Evolutionary conservation across 30 jellyfish, hydroid and myxozoan genomes (phyloP).

Genomic region (Nemopilema nomurai): DNA sequence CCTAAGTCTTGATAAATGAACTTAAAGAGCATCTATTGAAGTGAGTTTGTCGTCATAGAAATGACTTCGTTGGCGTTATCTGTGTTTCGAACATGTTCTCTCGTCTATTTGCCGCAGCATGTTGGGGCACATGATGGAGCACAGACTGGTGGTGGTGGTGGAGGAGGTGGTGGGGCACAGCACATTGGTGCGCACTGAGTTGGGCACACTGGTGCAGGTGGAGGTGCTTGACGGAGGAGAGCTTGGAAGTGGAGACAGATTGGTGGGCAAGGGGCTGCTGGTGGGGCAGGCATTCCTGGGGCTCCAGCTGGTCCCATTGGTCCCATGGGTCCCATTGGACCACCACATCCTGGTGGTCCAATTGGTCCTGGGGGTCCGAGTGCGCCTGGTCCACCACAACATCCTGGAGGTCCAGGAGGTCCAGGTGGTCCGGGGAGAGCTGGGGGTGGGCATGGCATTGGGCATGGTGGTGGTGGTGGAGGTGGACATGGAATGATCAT

Average conservation of each 20-base stretch:
- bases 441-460: slow-evolving; percentile 66
- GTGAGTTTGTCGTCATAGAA: background rate
- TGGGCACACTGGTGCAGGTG: slow-evolving; percentile 85
- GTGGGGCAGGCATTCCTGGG: slow-evolving; percentile 93
- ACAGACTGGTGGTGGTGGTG: slow-evolving; percentile 79
- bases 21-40: background rate
- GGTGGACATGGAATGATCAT: slow-evolving; percentile 84
- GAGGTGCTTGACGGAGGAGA: slow-evolving; percentile 79
- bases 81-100: background rate
- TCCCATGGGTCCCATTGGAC: slow-evolving; percentile 88
- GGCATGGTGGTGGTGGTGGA: slow-evolving; percentile 90
- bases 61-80: background rate
- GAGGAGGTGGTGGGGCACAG: slow-evolving; percentile 90
- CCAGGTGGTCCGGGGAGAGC: slow-evolving; percentile 91
- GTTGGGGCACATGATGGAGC: slow-evolving; percentile 93
- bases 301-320: slow-evolving; percentile 95
- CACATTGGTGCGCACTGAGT: slow-evolving; percentile 63
- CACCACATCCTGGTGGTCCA: slow-evolving; percentile 89
- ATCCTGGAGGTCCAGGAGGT: slow-evolving; percentile 89
- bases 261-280: slow-evolving; percentile 92
- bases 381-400: slow-evolving; percentile 93
- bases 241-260: slow-evolving; percentile 91
- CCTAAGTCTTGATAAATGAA: background rate
- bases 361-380: slow-evolving; percentile 97
- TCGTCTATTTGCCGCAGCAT: slow-evolving; percentile 70